Conservation (phyloP, 2,113 vertebrate species). For the Opisthocomus hoazin region DNA sequence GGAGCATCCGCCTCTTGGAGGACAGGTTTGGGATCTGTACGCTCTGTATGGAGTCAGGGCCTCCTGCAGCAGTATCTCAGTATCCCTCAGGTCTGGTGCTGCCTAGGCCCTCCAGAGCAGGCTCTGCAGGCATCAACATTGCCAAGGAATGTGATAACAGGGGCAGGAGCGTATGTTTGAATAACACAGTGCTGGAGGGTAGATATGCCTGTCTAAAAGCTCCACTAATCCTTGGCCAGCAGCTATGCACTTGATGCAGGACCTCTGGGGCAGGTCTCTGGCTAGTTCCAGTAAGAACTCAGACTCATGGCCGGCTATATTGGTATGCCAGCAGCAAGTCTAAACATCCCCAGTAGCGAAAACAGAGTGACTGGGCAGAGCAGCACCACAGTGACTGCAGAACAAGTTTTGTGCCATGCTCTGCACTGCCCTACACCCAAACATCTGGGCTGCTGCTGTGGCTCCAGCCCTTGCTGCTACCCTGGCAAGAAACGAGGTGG, state of each 20-base stretch:
- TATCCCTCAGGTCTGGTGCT: not conserved
- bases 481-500: rapidly evolving
- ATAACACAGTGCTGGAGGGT: not conserved
- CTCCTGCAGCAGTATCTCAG: not conserved
- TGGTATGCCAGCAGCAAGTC: not conserved
- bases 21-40: not conserved
- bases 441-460: not conserved
- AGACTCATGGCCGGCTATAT: not conserved
- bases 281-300: not conserved
- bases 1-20: not conserved
- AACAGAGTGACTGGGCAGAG: not conserved
- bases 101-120: not conserved
- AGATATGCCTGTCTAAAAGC: not conserved
- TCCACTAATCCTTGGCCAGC: not conserved
- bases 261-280: not conserved
- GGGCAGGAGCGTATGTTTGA: not conserved
- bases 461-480: not conserved
- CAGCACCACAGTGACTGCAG: not conserved
- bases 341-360: not conserved
- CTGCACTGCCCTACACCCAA: not conserved
- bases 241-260: not conserved
- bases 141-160: rapidly evolving
- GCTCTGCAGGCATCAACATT: not conserved
- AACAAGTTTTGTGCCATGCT: not conserved
- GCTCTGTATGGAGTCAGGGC: not conserved